Evolutionary conservation across 2,888 invertebrate species (phyloP), one percentile per base, ranked within the genome.

Genomic region (Pseudanteris insignis): DNA sequence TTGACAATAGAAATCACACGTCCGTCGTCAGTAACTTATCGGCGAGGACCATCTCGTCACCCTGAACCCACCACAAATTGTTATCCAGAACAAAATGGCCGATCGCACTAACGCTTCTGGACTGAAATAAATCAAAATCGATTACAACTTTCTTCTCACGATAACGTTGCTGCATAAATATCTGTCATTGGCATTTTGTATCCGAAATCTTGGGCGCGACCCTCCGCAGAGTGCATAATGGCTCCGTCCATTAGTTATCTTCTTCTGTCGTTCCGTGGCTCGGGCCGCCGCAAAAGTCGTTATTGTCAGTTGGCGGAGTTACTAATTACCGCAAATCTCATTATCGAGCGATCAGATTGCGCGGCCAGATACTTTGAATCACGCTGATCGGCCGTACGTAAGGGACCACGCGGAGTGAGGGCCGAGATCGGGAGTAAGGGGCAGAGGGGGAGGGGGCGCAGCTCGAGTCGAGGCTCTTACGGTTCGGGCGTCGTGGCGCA

Each of bases 271-370:
- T 32, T 41, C 36, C 8, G 51, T 26, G 24, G 14, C 21, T 32
- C 28, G 32, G 29, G 28, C 15, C 33, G 34, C 13, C 26, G 25
- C 60, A 37, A 60, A 54, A 61, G 60, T 60, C 47, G 53, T 60
- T 60, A 53, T 53, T 60, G 59, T 60, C 59, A 47, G 43, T 46
- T 48, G 32, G 32, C 44, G 33, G 26, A 50, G 54, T 61, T 61
- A 64, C 62, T 64, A 62, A 64, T 64, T 64, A 59, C 55, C 29
- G 61, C 62, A 62, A 64, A 62, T 62, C 62, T 64, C 58, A 64
- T 64, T 65, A 65, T 62, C 64, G 51, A 15, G 28, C 51, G 64
- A 65, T 65, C 65, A 60, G 65, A 65, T 65, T 65, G 59, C 53
- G 48, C 54, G 47, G 55, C 41, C 51, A 53, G 62, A 57, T 46